A percentile compares a stretch with the other conserved stretches of the same genome.
Evolutionary conservation across 2,797 vertebrate genomes (phyloP).

Genomic region (Calcarius lapponicus): DNA sequence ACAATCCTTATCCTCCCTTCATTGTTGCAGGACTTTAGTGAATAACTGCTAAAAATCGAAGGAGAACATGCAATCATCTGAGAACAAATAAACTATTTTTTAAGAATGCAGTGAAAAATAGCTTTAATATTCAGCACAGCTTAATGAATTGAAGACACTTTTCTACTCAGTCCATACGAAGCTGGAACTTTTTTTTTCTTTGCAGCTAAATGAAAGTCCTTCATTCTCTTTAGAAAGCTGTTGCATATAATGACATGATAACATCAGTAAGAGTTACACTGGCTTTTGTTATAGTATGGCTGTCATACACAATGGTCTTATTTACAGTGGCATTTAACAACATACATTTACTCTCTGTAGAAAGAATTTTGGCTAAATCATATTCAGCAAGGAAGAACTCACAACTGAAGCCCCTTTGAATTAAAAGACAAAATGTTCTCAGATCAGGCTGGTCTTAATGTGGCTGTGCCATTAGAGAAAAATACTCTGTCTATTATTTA

Average conservation of each 20-base stretch:
- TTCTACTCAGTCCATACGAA: not conserved
- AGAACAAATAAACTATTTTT: not conserved
- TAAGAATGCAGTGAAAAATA: not conserved
- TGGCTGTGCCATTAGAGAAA: not conserved
- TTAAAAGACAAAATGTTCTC: slow-evolving; percentile 3
- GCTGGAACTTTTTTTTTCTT: not conserved
- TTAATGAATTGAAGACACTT: not conserved
- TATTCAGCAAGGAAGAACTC: not conserved
- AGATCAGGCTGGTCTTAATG: not conserved
- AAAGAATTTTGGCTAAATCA: not conserved
- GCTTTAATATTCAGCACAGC: not conserved
- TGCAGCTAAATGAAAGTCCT: slow-evolving; percentile 1
- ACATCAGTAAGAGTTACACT: not conserved
- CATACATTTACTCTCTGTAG: not conserved
- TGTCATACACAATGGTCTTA: not conserved
- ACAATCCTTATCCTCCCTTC: not conserved
- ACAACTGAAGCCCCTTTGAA: not conserved
- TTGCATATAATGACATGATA: not conserved
- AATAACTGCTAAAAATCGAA: not conserved
- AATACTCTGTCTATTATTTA: not conserved
- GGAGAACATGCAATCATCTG: not conserved
- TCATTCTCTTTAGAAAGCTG: not conserved
- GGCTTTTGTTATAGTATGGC: not conserved
- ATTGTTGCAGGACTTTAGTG: not conserved
- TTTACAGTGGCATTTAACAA: not conserved